Percentiles rank a stretch among this genome's conserved stretches.
phyloP scores from a whole-genome alignment of 2,888 invertebrate genomes.

The Drosophila borealis region DNA sequence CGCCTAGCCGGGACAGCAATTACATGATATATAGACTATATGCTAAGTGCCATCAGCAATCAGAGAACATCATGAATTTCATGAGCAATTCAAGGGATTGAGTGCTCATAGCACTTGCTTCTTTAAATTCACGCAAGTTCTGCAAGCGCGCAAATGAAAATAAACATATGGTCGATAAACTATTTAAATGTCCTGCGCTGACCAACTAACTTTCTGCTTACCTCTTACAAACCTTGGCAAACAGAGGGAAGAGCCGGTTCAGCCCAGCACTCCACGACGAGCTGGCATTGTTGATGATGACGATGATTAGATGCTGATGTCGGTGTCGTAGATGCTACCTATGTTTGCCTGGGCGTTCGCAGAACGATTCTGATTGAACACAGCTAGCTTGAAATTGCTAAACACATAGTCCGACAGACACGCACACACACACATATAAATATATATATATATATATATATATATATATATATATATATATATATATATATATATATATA shows the following conservation, averaged over 20 bases:
- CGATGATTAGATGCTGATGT: slow-evolving; percentile 33
- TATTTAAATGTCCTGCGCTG: slow-evolving; percentile 2
- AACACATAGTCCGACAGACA: slow-evolving; percentile 39
- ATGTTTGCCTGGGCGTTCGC: slow-evolving; percentile 51
- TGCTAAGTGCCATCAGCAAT: background rate
- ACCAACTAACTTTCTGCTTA: slow-evolving; percentile 8
- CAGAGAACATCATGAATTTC: background rate
- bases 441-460: slow-evolving; percentile 2
- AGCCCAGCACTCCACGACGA: slow-evolving; percentile 18
- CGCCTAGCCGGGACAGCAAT: slow-evolving; percentile 14
- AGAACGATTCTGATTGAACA: slow-evolving; percentile 71
- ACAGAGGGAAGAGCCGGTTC: slow-evolving; percentile 4
- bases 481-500: slow-evolving; percentile 8
- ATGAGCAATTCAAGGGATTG: slow-evolving; percentile 1
- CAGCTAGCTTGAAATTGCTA: slow-evolving; percentile 77
- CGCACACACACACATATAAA: slow-evolving; percentile 8
- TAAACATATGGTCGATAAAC: slow-evolving; percentile 7
- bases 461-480: background rate
- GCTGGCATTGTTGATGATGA: slow-evolving; percentile 36
- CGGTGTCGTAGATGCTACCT: slow-evolving; percentile 24
- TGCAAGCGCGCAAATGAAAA: background rate
- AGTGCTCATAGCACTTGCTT: background rate
- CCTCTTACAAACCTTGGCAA: slow-evolving; percentile 29
- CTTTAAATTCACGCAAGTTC: slow-evolving; percentile 3
- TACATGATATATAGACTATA: slow-evolving; percentile 2